Evolutionary conservation across 2,113 vertebrate species (phyloP), one percentile per base, ranked within the genome.

Genomic region (Raja brachyura): DNA sequence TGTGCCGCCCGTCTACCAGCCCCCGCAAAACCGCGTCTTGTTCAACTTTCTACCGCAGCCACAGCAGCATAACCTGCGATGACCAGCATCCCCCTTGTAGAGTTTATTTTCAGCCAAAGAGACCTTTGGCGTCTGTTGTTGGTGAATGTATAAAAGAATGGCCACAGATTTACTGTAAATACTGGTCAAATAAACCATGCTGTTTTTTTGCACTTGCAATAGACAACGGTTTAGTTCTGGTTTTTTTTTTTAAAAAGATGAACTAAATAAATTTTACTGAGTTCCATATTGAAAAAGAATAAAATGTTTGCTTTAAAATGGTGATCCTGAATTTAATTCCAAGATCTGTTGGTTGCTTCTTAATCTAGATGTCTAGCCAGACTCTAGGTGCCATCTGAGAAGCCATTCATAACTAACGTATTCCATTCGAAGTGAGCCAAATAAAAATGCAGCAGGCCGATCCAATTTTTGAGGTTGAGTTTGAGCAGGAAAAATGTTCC

Each of bases 31-130:
- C 4, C 63, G 20, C 25, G 33, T 92, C 25, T 25, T 92, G 33
- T 74, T 92, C 33, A 92, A 92, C 90, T 70, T 92, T 92, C 20
- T 48, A 92, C 90, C 66, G 10, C 20, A 39, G 22, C 66, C 68
- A 73, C 33, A 92, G 90, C 90, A 92, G 68, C 90, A 25, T 92
- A 92, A 92, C 90, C 63, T 92, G 48, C 31, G 20, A 54, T 92
- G 66, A 92, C 90, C 20, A 39, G 66, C 31, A 92, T 39, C 73
- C 20, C 28, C 31, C 33, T 22, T 39, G 68, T 92, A 48, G 33
- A 92, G 33, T 92, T 92, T 92, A 54, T 92, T 92, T 92, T 70
- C 39, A 92, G 90, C 90, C 90, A 92, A 92, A 92, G 90, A 92
- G 90, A 92, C 33, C 90, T 92, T 92, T 92, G 90, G 90, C 73